phyloP scores from a whole-genome alignment of 2,113 vertebrate genomes.

The Catagonus wagneri region DNA sequence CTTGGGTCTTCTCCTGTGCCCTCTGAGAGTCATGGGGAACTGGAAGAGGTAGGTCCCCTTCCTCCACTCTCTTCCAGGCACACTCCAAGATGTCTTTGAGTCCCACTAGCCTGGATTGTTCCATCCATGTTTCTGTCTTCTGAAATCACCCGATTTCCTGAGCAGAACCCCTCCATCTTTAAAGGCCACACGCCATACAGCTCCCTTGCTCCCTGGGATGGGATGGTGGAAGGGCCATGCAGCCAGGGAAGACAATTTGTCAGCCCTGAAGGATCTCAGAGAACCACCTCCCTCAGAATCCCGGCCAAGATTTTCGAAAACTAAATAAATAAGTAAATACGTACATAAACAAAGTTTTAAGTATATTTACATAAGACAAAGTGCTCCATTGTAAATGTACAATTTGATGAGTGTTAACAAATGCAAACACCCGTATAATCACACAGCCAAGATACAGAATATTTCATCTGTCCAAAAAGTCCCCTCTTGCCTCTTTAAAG shows the following conservation, averaged over 20 bases:
- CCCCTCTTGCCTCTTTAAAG: not conserved
- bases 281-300: not conserved
- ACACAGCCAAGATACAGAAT: not conserved
- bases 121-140: not conserved
- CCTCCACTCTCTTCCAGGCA: not conserved
- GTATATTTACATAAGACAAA: constrained; percentile 11
- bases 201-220: not conserved
- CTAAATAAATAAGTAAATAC: too few species aligned
- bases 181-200: not conserved
- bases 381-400: not conserved
- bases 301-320: not conserved
- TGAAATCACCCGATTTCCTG: not conserved
- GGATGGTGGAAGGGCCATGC: not conserved
- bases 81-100: not conserved
- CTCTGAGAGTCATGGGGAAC: not conserved
- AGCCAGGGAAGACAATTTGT: not conserved
- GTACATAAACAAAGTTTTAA: not conserved
- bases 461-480: not conserved
- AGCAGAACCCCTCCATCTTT: not conserved
- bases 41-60: not conserved
- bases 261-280: not conserved
- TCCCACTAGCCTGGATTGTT: not conserved
- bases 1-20: not conserved
- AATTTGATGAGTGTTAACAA: not conserved
- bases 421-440: not conserved